These are phyloP conservation scores for Dufourea novaeangliae DNA, from an alignment of 1,140 invertebrate species.

Conservation along the genomic window DNA sequence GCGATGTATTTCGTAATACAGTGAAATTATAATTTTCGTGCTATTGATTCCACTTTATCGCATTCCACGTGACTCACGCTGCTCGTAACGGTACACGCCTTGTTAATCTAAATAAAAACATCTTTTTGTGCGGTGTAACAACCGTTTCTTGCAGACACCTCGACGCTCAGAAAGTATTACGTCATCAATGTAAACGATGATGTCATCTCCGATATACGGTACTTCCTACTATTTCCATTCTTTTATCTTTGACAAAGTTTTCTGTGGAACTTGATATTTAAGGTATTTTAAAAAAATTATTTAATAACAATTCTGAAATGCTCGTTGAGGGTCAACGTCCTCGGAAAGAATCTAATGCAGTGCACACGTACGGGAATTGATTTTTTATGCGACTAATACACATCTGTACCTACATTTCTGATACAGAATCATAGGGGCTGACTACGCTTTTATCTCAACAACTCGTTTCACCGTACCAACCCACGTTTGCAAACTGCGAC, in stretches of 20 bases:
- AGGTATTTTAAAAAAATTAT: background rate
- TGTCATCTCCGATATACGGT: too few relatives aligned
- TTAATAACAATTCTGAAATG: background rate
- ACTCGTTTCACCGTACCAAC: conserved; percentile 25
- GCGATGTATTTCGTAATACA: conserved; percentile 50
- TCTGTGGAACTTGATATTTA: background rate
- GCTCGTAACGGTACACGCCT: conserved; percentile 46
- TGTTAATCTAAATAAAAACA: conserved; percentile 55
- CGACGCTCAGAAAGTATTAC: background rate
- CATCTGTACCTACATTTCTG: background rate
- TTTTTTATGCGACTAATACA: background rate
- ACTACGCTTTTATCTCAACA: conserved; percentile 52
- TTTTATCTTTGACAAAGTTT: too few relatives aligned
- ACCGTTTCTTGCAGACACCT: background rate
- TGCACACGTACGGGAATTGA: background rate
- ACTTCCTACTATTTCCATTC: background rate
- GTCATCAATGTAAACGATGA: background rate
- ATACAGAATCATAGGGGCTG: background rate
- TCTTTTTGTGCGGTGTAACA: conserved; percentile 17
- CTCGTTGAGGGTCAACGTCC: background rate
- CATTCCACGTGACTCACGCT: conserved; percentile 39
- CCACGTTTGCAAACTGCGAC: conserved; percentile 19
- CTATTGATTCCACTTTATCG: conserved; percentile 40
- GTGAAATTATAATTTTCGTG: conserved; percentile 48
- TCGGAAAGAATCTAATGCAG: background rate